Evolutionary conservation across 2,888 invertebrate genomes (phyloP).

Genomic region (Hypomecis punctinalis): DNA sequence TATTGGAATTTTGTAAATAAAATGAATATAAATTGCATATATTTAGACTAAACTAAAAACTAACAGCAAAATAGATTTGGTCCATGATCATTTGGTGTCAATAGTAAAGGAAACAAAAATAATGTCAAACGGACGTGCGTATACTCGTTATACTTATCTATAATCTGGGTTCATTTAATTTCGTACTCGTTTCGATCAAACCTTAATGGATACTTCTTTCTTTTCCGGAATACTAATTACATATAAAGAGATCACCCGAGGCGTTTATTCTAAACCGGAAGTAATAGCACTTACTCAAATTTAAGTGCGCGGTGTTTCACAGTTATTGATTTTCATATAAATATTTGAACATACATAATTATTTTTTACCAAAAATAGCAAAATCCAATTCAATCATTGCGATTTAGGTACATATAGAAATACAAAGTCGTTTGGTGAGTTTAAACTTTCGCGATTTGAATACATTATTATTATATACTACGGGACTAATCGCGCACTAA

Average conservation of each 20-base stretch:
- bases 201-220: conserved; percentile 54
- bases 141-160: conserved; percentile 8
- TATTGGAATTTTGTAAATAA: too few species aligned
- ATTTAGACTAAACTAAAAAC: too few species aligned
- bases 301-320: conserved; percentile 19
- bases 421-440: too few species aligned
- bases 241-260: conserved; percentile 68
- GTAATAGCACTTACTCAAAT: conserved; percentile 55
- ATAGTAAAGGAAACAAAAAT: conserved; percentile 18
- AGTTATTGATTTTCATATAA: conserved; percentile 8
- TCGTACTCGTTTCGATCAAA: conserved; percentile 34
- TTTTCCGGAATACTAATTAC: conserved; percentile 52
- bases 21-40: too few species aligned
- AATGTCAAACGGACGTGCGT: conserved; percentile 31
- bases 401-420: too few species aligned
- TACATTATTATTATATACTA: too few species aligned
- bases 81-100: conserved; percentile 1
- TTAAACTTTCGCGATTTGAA: too few species aligned
- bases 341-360: background rate
- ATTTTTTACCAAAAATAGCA: too few species aligned
- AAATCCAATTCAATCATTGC: too few species aligned
- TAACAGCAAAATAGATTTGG: too few species aligned
- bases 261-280: conserved; percentile 65
- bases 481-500: too few species aligned
- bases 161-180: conserved; percentile 34